phyloP scores from a whole-genome alignment of 1,140 invertebrate species.

The Philaenus spumarius region DNA sequence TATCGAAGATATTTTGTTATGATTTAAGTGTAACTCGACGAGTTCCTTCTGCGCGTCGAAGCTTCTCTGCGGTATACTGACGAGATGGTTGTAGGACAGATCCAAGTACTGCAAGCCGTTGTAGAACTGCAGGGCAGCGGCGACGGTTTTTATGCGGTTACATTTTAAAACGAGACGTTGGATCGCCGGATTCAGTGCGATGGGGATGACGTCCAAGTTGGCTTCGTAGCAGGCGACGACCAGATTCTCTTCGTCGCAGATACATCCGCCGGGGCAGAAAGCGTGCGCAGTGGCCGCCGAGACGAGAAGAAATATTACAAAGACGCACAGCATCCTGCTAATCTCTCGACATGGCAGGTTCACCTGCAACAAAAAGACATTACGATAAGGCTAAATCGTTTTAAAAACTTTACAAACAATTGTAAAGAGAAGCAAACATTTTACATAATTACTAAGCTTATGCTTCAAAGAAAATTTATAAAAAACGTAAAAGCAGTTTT shows the following conservation, averaged over 20 bases:
- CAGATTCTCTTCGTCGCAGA: constrained; percentile 80
- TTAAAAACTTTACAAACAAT: too few species aligned
- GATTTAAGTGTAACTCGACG: constrained; percentile 71
- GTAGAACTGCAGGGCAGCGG: constrained; percentile 81
- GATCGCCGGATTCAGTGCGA: constrained; percentile 83
- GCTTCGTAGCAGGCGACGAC: constrained; percentile 80
- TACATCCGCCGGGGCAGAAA: constrained; percentile 70
- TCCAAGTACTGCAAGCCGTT: constrained; percentile 74
- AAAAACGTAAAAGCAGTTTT: too few species aligned
- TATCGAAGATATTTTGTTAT: constrained; percentile 76
- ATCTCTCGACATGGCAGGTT: neutral
- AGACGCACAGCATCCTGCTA: constrained; percentile 7
- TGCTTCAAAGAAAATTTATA: too few species aligned
- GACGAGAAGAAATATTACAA: constrained; percentile 21
- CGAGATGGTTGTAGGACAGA: constrained; percentile 73
- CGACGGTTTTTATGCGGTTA: constrained; percentile 80
- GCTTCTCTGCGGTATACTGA: constrained; percentile 66
- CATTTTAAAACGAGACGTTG: constrained; percentile 73
- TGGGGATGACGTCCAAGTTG: constrained; percentile 80
- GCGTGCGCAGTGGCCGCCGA: constrained; percentile 29
- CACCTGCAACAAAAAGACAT: neutral
- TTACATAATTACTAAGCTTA: too few species aligned
- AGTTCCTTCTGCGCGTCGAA: constrained; percentile 74
- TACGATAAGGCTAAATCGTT: too few species aligned
- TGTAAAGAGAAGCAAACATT: too few species aligned